Base-by-base conservation (phyloP, 2,888 invertebrate genomes). In the Tigriopus californicus region DNA sequence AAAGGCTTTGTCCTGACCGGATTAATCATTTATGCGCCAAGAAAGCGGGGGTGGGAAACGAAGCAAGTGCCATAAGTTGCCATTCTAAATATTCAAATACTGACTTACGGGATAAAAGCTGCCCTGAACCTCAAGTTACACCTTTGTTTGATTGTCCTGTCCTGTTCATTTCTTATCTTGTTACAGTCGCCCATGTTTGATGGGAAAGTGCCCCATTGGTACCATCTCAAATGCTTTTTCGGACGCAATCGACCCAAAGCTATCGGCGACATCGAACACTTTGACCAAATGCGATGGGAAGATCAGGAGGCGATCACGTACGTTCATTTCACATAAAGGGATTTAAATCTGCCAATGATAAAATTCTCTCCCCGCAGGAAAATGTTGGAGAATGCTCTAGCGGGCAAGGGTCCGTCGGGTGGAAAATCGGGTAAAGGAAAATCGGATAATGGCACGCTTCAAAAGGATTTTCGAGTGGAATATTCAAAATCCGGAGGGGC, bases 131-230 rank as follows among this genome's bases (percentile, higher is more conserved):
- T n/a, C n/a, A n/a, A n/a, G n/a, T n/a, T n/a, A n/a, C n/a, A n/a
- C n/a, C n/a, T n/a, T n/a, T n/a, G n/a, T n/a, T n/a, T n/a, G n/a
- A n/a, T n/a, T n/a, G n/a, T n/a, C n/a, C n/a, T n/a, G n/a, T n/a
- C n/a, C n/a, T n/a, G n/a, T n/a, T n/a, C n/a, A n/a, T n/a, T n/a
- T n/a, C n/a, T n/a, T n/a, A n/a, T n/a, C n/a, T n/a, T n/a, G n/a
- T n/a, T n/a, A n/a, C n/a, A 90, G 88, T 89, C 88, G 13, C 80
- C 85, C 1, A 79, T 82, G 68, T 83, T 83, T 72, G 92, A 92
- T 79, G 86, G 88, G 0, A 87, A 83, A 70, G 78, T 81, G 65
- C 79, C 89, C 0, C 80, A 82, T 66, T 95, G 94, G 94, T 85
- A 82, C 68, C 94, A 95, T 73, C 77, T 79, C 61, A 73, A 75